These are phyloP conservation scores for Spodoptera picta DNA, from an alignment of 2,888 invertebrate species.

Conservation along the genomic window DNA sequence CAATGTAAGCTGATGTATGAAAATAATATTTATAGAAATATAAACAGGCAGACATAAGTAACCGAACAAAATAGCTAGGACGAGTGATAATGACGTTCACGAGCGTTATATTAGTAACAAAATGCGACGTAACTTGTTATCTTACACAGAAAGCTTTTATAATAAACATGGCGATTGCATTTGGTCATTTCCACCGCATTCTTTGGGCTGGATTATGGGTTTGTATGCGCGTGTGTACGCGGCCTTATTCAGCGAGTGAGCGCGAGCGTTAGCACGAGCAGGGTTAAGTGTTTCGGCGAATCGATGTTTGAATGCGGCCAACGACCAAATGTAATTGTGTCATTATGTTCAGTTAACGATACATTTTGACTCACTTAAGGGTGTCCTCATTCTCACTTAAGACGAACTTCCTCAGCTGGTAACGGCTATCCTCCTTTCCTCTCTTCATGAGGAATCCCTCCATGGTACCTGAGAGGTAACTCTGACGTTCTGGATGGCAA, in stretches of 20 bases:
- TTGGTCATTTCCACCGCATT: constrained; percentile 54
- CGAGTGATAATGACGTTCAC: constrained; percentile 32
- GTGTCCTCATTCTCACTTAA: constrained; percentile 94
- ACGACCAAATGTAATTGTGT: constrained; percentile 55
- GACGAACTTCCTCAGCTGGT: constrained; percentile 94
- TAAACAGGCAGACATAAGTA: constrained; percentile 34
- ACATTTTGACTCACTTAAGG: constrained; percentile 87
- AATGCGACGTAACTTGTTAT: constrained; percentile 49
- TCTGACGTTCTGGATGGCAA: constrained; percentile 93
- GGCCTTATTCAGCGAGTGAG: constrained; percentile 36
- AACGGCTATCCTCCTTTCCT: constrained; percentile 95
- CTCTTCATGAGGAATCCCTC: constrained; percentile 96
- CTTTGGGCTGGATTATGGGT: constrained; percentile 28
- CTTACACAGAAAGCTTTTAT: constrained; percentile 50
- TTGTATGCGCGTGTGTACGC: constrained; percentile 22
- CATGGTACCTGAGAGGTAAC: constrained; percentile 94
- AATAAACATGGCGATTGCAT: constrained; percentile 37
- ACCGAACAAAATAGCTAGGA: constrained; percentile 30
- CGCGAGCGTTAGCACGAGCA: constrained; percentile 35
- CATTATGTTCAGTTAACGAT: constrained; percentile 53
- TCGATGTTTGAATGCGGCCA: constrained; percentile 56
- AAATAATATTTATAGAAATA: constrained; percentile 29
- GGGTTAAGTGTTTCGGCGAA: constrained; percentile 56
- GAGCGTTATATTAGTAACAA: constrained; percentile 49
- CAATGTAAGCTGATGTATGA: constrained; percentile 53